These are phyloP conservation scores for Harpalus rufipes DNA, from an alignment of 2,888 invertebrate genomes.

Conservation along the genomic window DNA sequence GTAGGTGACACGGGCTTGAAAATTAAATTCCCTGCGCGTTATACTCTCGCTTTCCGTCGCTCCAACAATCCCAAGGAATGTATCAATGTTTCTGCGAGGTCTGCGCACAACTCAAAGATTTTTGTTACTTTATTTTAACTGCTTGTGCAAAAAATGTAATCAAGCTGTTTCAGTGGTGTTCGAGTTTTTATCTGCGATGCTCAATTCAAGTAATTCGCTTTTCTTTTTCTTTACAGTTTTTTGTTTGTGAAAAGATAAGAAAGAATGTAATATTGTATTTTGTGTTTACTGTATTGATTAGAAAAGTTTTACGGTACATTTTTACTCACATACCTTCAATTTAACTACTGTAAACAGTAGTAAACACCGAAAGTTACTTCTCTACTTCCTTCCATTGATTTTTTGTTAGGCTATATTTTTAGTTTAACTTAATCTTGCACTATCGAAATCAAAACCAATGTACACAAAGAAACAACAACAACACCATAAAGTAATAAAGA, in stretches of 20 bases:
- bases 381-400: conserved; percentile 16
- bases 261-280: conserved; percentile 46
- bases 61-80: conserved; percentile 34
- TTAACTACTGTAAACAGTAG: conserved; percentile 30
- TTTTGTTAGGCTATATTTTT: conserved; percentile 18
- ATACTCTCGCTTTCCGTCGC: conserved; percentile 25
- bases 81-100: conserved; percentile 23
- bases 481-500: not conserved
- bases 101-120: conserved; percentile 23
- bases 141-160: conserved; percentile 41
- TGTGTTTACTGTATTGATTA: conserved; percentile 53
- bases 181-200: conserved; percentile 38
- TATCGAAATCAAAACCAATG: not conserved
- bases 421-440: not conserved
- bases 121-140: conserved; percentile 49
- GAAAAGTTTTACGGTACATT: conserved; percentile 44
- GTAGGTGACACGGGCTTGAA: conserved; percentile 37
- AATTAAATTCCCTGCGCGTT: conserved; percentile 40
- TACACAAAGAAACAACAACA: not conserved
- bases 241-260: conserved; percentile 28
- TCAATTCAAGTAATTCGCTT: conserved; percentile 47
- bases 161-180: conserved; percentile 47
- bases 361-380: conserved; percentile 45
- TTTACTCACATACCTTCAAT: conserved; percentile 48
- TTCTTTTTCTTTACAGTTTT: conserved; percentile 39